phyloP scores from a whole-genome alignment of 2,797 vertebrate genomes.

The Neomorphus geoffroyi region DNA sequence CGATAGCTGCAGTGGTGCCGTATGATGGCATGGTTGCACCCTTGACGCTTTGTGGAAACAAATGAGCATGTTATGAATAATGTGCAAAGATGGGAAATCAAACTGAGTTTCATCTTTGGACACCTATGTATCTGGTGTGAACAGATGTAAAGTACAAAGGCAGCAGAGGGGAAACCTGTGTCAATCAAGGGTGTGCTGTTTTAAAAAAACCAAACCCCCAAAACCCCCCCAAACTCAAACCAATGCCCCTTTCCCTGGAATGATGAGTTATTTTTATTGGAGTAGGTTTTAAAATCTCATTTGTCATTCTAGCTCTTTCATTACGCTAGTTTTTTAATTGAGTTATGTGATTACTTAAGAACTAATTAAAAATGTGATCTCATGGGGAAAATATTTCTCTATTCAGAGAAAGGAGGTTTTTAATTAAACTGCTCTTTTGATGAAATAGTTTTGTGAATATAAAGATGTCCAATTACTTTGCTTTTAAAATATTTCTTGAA shows the following conservation, averaged over 20 bases:
- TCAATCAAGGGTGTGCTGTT: background rate
- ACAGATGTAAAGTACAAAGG: background rate
- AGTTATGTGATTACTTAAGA: background rate
- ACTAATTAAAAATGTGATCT: slow-evolving; percentile 1
- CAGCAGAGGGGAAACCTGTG: background rate
- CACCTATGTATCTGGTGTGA: background rate
- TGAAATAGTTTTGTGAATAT: background rate
- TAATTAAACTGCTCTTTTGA: background rate
- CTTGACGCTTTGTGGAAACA: background rate
- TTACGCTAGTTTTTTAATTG: background rate
- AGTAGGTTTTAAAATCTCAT: background rate
- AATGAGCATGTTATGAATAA: background rate
- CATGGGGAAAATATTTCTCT: background rate
- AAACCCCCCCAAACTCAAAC: too few relatives aligned
- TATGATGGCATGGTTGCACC: background rate
- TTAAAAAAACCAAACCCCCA: background rate
- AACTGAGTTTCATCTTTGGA: background rate
- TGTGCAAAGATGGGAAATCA: background rate
- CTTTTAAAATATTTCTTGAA: background rate
- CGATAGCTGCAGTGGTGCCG: fast-evolving
- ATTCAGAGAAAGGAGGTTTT: background rate
- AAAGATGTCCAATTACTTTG: background rate
- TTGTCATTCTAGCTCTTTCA: background rate
- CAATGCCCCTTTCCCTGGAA: background rate
- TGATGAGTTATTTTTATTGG: background rate